These are phyloP conservation scores for Dunckerocampus dactyliophorus DNA, from an alignment of 2,113 vertebrate species.

Conservation along the genomic window DNA sequence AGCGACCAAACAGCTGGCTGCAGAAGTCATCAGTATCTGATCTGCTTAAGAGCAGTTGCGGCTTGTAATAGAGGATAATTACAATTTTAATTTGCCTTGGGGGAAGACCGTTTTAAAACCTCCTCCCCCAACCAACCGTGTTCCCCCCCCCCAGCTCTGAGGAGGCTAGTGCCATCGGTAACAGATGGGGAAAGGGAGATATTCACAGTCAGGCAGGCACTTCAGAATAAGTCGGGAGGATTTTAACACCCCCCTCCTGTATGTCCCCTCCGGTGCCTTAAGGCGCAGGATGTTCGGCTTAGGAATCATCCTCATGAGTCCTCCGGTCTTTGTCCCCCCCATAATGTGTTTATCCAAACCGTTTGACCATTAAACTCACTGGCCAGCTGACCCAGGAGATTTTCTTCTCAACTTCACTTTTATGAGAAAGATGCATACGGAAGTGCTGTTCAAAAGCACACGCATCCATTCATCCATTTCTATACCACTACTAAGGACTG, in stretches of 20 bases:
- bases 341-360: conserved; percentile 14
- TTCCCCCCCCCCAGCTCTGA: conserved; percentile 28
- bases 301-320: conserved; percentile 24
- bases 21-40: conserved; percentile 56
- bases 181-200: conserved; percentile 66
- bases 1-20: conserved; percentile 51
- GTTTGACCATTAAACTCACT: conserved; percentile 30
- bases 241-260: conserved; percentile 48
- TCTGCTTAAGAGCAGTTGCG: conserved; percentile 45
- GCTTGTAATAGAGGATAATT: conserved; percentile 63
- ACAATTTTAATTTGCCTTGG: conserved; percentile 58
- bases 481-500: background rate
- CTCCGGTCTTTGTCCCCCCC: conserved; percentile 25
- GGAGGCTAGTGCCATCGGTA: conserved; percentile 31
- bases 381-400: conserved; percentile 6
- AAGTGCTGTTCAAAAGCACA: background rate
- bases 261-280: conserved; percentile 37
- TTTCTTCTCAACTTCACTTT: conserved; percentile 29
- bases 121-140: conserved; percentile 6
- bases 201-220: conserved; percentile 57
- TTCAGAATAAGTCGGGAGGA: conserved; percentile 40
- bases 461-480: background rate
- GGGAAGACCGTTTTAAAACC: conserved; percentile 38
- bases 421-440: background rate
- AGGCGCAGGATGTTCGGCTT: conserved; percentile 46